Evolutionary conservation across 1,140 invertebrate genomes (phyloP).

Genomic region (Drosophila burlai): DNA sequence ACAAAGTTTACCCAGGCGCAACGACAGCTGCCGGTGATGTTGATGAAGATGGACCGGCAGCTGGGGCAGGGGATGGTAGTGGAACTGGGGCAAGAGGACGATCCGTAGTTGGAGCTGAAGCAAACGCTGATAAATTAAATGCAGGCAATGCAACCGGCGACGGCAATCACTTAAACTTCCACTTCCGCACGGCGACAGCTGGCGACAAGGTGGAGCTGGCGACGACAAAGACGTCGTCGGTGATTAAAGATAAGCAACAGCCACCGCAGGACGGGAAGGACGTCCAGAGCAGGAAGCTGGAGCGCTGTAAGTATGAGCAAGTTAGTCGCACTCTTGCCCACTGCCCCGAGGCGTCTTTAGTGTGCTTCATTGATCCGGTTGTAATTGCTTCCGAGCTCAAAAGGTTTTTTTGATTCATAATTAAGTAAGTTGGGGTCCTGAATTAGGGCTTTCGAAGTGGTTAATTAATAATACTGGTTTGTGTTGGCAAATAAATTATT

Average conservation of each 20-base stretch:
- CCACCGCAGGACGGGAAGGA: constrained; percentile 58
- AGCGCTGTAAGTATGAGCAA: constrained; percentile 58
- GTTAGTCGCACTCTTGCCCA: constrained; percentile 12
- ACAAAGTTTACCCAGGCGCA: constrained; percentile 79
- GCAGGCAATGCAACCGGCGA: constrained; percentile 65
- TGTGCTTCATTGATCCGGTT: constrained; percentile 16
- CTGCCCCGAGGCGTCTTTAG: constrained; percentile 5
- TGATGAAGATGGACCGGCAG: constrained; percentile 53
- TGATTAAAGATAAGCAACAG: constrained; percentile 70
- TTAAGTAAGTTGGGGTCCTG: not conserved
- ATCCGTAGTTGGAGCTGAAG: constrained; percentile 2
- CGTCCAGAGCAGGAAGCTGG: constrained; percentile 49
- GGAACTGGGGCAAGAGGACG: not conserved
- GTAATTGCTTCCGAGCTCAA: constrained; percentile 19
- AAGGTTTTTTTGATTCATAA: constrained; percentile 24
- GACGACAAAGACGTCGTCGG: constrained; percentile 53
- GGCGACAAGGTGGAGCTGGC: constrained; percentile 65
- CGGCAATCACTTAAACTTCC: constrained; percentile 75
- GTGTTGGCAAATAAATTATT: not conserved
- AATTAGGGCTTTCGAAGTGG: not conserved
- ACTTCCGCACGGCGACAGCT: constrained; percentile 66
- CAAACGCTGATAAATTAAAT: constrained; percentile 78
- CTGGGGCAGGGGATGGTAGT: not conserved
- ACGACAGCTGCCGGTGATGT: constrained; percentile 77
- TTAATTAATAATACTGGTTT: not conserved